A percentile compares a stretch with the other conserved stretches of the same genome.
phyloP scores from a whole-genome alignment of 2,113 vertebrate genomes.

The Ovis canadensis region DNA sequence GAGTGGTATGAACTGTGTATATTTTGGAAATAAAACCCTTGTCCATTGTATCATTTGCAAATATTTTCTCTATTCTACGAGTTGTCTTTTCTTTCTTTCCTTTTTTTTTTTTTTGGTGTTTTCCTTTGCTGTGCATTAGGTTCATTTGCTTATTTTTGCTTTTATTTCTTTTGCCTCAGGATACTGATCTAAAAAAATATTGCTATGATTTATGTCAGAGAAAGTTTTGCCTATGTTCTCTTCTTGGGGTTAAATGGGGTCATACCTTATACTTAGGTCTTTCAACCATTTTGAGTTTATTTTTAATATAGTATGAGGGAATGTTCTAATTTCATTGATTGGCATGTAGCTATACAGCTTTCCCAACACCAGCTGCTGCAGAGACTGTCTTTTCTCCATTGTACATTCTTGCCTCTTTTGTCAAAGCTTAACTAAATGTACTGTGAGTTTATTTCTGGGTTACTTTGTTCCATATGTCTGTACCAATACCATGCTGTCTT shows the following conservation, averaged over 20 bases:
- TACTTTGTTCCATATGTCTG: not conserved
- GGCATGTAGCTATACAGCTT: not conserved
- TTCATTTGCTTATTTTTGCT: not conserved
- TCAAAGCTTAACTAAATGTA: not conserved
- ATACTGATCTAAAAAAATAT: not conserved
- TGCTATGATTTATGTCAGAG: not conserved
- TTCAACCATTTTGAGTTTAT: not conserved
- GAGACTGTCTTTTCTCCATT: not conserved
- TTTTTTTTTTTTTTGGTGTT: not conserved
- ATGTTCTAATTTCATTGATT: not conserved
- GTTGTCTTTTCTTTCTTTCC: not conserved
- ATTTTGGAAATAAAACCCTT: not conserved
- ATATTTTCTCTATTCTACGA: not conserved
- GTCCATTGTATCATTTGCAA: not conserved
- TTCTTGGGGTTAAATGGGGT: not conserved
- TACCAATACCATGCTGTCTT: not conserved
- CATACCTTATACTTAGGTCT: not conserved
- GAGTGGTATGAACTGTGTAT: not conserved
- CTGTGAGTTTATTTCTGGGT: not conserved
- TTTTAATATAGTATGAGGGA: not conserved
- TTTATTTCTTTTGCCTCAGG: not conserved
- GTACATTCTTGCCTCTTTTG: not conserved
- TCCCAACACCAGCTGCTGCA: not conserved
- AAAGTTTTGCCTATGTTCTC: not conserved
- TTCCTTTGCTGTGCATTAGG: not conserved